A percentile compares a stretch with the other conserved stretches of the same genome.
These are phyloP conservation scores for Heliocidaris erythrogramma DNA, from an alignment of 35 echinoderm and acorn worm genomes.

Conservation along the genomic window DNA sequence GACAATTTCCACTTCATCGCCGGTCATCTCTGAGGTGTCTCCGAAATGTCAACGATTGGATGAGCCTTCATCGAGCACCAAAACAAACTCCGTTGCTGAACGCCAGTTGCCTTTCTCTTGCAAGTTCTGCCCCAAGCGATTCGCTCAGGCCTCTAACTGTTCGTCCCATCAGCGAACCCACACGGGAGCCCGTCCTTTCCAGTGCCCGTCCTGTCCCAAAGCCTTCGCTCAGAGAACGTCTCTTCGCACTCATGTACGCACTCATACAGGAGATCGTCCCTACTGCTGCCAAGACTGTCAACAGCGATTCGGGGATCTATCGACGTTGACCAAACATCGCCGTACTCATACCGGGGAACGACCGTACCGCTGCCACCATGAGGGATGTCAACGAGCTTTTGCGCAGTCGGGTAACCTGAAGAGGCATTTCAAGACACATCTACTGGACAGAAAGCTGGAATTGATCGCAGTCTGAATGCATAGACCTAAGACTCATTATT, in stretches of 20 bases:
- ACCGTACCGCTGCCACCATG: conserved; percentile 59
- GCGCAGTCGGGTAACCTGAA: conserved; percentile 91
- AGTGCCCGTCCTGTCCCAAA: conserved; percentile 33
- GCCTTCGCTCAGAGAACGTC: conserved; percentile 42
- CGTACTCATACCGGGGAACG: conserved; percentile 84
- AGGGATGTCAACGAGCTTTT: conserved; percentile 59
- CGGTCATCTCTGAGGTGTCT: background rate
- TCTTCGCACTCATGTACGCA: conserved; percentile 69
- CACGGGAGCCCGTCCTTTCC: conserved; percentile 43
- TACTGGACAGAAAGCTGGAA: background rate
- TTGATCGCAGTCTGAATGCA: background rate
- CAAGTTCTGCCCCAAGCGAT: conserved; percentile 21
- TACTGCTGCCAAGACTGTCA: conserved; percentile 82
- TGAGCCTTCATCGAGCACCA: background rate
- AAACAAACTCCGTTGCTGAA: background rate
- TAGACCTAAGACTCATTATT: background rate
- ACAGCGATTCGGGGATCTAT: conserved; percentile 85
- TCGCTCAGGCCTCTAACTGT: conserved; percentile 18
- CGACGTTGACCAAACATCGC: conserved; percentile 86
- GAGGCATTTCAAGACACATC: conserved; percentile 57
- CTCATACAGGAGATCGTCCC: conserved; percentile 90
- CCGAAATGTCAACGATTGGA: background rate
- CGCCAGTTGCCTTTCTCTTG: background rate
- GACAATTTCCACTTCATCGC: background rate
- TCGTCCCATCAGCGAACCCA: conserved; percentile 35